Base-by-base conservation (phyloP, 2,113 vertebrate species). In the Athene noctua region DNA sequence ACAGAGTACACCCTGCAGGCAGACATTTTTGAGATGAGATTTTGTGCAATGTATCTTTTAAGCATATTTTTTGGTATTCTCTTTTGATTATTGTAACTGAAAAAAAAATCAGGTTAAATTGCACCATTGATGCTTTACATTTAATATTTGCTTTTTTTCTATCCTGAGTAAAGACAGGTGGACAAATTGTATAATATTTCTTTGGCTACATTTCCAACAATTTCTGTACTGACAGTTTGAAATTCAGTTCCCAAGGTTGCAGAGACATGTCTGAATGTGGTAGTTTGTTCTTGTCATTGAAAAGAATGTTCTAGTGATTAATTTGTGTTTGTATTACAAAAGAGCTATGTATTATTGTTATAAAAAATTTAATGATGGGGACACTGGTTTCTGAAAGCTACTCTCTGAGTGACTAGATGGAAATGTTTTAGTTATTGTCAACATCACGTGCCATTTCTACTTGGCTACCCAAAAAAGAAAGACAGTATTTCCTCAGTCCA, bases 61-160 rank as follows among this genome's bases (percentile, higher is more conserved):
- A 68, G 12, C 23, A 10, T 5, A 4, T n/a, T 46, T 81, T 65
- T 30, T 0, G 1, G 1, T 38, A 18, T 29, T 57, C 10, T 44
- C 16, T n/a, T 75, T 90, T 67, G 13, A 83, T 58, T 34, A 32
- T 19, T 74, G 10, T 38, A 91, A 42, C 15, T 36, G 15, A 15
- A 70, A 84, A 80, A 49, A 29, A 11, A 86, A n/a, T 11, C 9
- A 42, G 2, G 25, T 47, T 94, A 32, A 47, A 91, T 92, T 36
- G 17, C 34, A 71, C 13, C 6, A 30, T 17, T 36, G 6, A 2
- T 54, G 13, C 10, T 66, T 18, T 72, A 20, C 2, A 8, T 80
- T 71, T 80, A 5, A 4, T 58, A 52, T 62, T 67, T 71, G 10
- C 9, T 19, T 91, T 86, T 86, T 46, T 57, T 44, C 42, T n/a